phyloP scores from a whole-genome alignment of 2,113 vertebrate species.

The Marmota flaviventris region DNA sequence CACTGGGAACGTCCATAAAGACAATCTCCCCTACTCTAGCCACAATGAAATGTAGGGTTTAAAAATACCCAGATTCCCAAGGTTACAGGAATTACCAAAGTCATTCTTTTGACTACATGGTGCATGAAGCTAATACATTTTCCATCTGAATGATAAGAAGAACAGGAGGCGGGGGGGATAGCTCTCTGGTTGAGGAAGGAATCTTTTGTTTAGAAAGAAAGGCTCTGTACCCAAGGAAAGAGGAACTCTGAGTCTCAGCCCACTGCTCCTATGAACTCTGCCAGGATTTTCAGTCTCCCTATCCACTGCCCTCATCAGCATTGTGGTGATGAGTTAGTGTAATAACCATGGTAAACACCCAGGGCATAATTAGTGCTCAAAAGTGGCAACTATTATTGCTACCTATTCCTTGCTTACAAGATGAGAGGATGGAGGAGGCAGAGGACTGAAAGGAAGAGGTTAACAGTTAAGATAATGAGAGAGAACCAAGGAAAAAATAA shows the following conservation, averaged over 20 bases:
- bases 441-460: background rate
- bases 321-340: background rate
- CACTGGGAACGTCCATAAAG: too few relatives aligned
- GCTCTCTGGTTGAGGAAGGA: background rate
- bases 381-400: background rate
- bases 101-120: background rate
- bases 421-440: background rate
- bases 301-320: background rate
- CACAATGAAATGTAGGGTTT: background rate
- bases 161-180: rapidly evolving
- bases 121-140: background rate
- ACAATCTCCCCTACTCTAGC: background rate
- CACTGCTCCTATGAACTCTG: background rate
- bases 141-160: background rate
- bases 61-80: background rate
- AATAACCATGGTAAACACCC: background rate
- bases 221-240: background rate
- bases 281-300: background rate
- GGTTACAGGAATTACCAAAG: background rate
- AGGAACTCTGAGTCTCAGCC: too few relatives aligned
- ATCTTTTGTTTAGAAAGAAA: background rate
- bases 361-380: background rate
- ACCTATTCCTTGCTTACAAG: background rate
- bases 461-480: background rate
- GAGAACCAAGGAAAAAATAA: background rate